Percentiles rank a stretch among this genome's conserved stretches.
Conservation (phyloP, 2,113 vertebrate species). For the Ptilorrhoa leucosticta region DNA sequence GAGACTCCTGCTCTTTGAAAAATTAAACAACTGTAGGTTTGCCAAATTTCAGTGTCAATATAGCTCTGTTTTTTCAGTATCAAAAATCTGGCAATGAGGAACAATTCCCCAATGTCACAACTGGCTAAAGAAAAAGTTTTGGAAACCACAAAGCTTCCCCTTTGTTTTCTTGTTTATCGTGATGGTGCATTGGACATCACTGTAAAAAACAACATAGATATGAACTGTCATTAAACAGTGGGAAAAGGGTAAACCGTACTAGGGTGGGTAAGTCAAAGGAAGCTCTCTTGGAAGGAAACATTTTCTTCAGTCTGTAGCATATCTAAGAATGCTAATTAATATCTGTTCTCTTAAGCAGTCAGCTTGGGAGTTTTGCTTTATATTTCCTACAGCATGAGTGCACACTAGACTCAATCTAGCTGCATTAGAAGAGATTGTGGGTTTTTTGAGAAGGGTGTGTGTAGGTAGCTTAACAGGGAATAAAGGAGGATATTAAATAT, state of each 20-base stretch:
- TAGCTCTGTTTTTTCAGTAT: not conserved
- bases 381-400: not conserved
- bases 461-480: constrained; percentile 40
- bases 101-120: not conserved
- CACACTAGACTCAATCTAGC: not conserved
- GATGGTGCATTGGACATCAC: not conserved
- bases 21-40: not conserved
- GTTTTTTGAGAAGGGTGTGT: not conserved
- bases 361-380: not conserved
- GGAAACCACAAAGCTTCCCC: not conserved
- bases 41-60: not conserved
- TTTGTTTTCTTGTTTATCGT: not conserved
- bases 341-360: not conserved
- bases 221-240: accelerated
- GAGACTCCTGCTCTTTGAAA: not conserved
- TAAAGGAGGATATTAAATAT: constrained; percentile 37
- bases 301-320: not conserved
- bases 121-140: not conserved
- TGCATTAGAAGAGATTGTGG: constrained; percentile 10
- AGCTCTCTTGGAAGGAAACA: not conserved
- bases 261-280: not conserved
- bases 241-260: not conserved
- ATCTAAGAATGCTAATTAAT: not conserved
- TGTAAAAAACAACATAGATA: not conserved
- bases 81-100: not conserved